Percentiles rank a stretch among this genome's conserved stretches.
phyloP scores from a whole-genome alignment of 2,888 invertebrate species.

The Amblyteles armatorius region DNA sequence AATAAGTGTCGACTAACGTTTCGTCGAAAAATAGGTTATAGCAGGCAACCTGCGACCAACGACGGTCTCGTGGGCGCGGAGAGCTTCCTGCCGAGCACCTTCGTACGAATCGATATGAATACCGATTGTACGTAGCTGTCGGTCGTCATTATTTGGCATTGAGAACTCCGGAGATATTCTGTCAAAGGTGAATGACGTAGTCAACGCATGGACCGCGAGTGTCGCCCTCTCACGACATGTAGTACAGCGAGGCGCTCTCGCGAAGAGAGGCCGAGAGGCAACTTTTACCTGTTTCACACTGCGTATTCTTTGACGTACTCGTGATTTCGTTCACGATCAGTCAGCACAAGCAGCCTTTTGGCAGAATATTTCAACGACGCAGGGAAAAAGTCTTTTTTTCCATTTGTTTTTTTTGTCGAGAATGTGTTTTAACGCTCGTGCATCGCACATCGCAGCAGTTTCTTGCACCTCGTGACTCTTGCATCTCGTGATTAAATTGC shows the following conservation, averaged over 20 bases:
- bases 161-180: conserved; percentile 62
- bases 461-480: background rate
- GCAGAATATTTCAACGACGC: background rate
- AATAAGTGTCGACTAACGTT: conserved; percentile 57
- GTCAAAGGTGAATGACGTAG: conserved; percentile 75
- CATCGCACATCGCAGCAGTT: background rate
- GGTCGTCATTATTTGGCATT: background rate
- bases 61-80: background rate
- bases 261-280: background rate
- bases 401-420: background rate
- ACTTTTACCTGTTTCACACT: conserved; percentile 3
- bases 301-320: background rate
- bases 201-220: conserved; percentile 70
- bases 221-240: conserved; percentile 70
- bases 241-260: background rate
- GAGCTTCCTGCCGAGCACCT: background rate
- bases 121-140: background rate
- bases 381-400: background rate
- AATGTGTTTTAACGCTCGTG: background rate
- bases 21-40: conserved; percentile 53
- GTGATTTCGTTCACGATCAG: conserved; percentile 12
- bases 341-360: conserved; percentile 9
- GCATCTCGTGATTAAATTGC: background rate
- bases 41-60: background rate
- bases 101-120: background rate